Evolutionary conservation across 1,140 invertebrate genomes (phyloP).

Genomic region (Conus ventricosus): DNA sequence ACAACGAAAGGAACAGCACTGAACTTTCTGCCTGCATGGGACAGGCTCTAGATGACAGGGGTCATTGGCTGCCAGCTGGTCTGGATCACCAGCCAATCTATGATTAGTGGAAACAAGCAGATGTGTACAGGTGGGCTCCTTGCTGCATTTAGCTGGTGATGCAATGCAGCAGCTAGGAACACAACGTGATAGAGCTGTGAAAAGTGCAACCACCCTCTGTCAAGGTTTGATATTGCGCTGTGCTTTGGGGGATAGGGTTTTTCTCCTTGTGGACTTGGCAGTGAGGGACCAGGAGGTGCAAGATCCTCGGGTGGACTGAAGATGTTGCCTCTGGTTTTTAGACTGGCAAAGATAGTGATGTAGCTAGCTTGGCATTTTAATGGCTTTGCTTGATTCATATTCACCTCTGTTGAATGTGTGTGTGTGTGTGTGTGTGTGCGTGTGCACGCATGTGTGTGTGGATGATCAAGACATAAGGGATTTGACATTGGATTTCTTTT

Average conservation of each 20-base stretch:
- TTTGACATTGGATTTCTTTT: background rate
- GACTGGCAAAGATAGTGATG: too few relatives aligned
- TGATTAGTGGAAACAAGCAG: too few relatives aligned
- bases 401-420: too few relatives aligned
- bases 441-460: background rate
- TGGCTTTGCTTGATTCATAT: too few relatives aligned
- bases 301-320: too few relatives aligned
- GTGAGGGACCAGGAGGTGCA: too few relatives aligned
- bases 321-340: too few relatives aligned
- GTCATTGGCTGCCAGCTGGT: background rate
- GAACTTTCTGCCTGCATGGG: background rate
- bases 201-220: too few relatives aligned
- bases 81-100: background rate
- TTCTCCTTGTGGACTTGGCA: too few relatives aligned
- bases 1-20: background rate
- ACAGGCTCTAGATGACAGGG: background rate
- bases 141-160: background rate
- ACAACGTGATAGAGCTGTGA: background rate
- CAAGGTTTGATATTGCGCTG: too few relatives aligned
- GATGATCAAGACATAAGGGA: background rate
- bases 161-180: background rate
- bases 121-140: background rate
- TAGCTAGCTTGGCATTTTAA: too few relatives aligned
- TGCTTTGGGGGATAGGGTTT: too few relatives aligned
- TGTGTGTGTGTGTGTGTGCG: background rate